Evolutionary conservation across 2,888 invertebrate species (phyloP), one percentile per base, ranked within the genome.

Genomic region (Melanostoma mellinum): DNA sequence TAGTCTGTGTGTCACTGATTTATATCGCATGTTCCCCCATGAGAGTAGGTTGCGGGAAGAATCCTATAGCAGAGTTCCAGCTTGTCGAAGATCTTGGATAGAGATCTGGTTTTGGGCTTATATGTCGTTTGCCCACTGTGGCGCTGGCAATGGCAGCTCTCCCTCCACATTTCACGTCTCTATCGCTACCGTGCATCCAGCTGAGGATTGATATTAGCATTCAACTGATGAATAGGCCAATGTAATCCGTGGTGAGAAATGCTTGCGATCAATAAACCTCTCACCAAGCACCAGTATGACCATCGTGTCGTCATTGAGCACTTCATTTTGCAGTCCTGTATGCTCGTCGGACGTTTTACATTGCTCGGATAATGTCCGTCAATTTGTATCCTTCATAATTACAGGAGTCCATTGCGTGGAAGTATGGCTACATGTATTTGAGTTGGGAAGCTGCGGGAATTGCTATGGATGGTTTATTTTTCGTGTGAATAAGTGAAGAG

Each of bases 321-420:
- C 82, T 82, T 78, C 68, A 78, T 78, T 82, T 60, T 40, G 73
- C 69, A 58, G 82, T 69, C 63, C 68, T 72, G 53, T 52, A 58
- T 71, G 65, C 53, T 72, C 33, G 35, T 38, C 46, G 67, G 77
- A 81, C 72, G 56, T 55, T 60, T 77, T 42, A 82, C 82, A 73
- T 78, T 65, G 78, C 60, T 69, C 42, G 73, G 79, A 52, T 84
- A 75, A 84, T 84, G 84, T 84, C 53, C 50, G 67, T 79, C 84
- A 78, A 84, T 84, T 84, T 84, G 84, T 84, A 84, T 75, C 79
- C 71, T 84, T 84, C 84, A 84, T 79, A 84, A 82, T 78, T 82
- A 78, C 73, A 74, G 78, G 69, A 58, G 73, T 74, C 58, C 73
- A 69, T 68, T 68, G 72, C 73, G 72, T 74, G 74, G 68, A 40